Conservation (phyloP, 2,797 vertebrate genomes). For the Aphelocoma californica region DNA sequence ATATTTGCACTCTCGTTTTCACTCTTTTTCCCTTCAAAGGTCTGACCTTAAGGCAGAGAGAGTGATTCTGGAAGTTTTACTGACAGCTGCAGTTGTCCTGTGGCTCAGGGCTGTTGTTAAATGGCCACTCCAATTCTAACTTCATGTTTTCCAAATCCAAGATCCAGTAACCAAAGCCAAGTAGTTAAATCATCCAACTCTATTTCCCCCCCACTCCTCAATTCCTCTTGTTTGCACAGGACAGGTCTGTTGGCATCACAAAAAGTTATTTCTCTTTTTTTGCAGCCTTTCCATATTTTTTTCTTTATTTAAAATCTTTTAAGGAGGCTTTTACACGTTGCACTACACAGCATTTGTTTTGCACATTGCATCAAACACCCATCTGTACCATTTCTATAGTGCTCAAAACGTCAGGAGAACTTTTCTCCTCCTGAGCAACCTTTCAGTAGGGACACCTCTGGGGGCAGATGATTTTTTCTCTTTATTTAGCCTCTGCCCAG, state of each 20-base stretch:
- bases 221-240: background rate
- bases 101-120: background rate
- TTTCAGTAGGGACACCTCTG: background rate
- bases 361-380: background rate
- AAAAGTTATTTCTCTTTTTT: background rate
- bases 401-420: background rate
- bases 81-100: background rate
- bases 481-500: background rate
- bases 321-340: background rate
- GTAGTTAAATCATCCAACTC: background rate
- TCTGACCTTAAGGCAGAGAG: background rate
- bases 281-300: background rate
- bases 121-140: background rate
- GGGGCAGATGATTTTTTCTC: background rate
- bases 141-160: background rate
- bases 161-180: background rate
- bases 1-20: background rate
- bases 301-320: background rate
- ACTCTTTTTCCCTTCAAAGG: background rate
- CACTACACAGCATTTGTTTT: background rate
- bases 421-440: background rate
- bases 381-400: fast-evolving
- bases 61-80: background rate
- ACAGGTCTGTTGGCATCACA: background rate
- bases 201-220: fast-evolving